Base-by-base conservation (phyloP, 1,140 invertebrate species). In the Drosophila baimaii region DNA sequence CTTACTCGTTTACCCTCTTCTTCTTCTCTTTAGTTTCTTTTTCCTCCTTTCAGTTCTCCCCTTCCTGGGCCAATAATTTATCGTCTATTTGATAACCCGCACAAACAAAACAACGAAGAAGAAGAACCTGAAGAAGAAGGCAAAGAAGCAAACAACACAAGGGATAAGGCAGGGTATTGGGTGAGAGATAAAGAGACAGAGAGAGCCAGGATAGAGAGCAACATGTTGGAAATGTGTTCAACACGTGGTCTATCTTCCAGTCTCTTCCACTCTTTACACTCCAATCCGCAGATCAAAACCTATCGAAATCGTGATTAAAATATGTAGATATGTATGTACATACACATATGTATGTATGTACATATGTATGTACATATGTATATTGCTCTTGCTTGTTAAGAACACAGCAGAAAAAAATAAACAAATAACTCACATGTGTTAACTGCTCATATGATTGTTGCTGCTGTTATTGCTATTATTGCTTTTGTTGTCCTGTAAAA, bases 191-290 rank as follows among this genome's bases (percentile, higher is more conserved):
- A 8, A 9, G 17, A 41, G 9, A 39, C 17, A 21, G 47, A 43
- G 43, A 35, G 37, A 43, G 41, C 52, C 17, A 58, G 56, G 61
- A 55, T 49, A 41, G 52, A 49, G 63, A 79, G 58, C 66, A 86
- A 80, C 79, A 79, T 86, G 83, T 88, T 88, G 64, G 59, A 77
- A 86, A 86, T 88, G 71, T 86, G 83, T 82, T 86, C 64, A 86
- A 88, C 83, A 86, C 83, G 83, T 86, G 83, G 83, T 82, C 49
- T 33, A 52, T 52, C 49, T 33, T 54, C 51, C 51, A 51, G 47
- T 51, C 47, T 31, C 47, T 15, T 51, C 27, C 47, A 51, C 25
- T 19, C 17, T 3, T 51, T 51, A 51, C 47, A 51, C 47, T 19
- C 46, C 46, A 29, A 52, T 62, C 46, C 46, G 58, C 58, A 62